These are phyloP conservation scores for Bombyx mandarina DNA, from an alignment of 1,140 invertebrate species.

Conservation along the genomic window DNA sequence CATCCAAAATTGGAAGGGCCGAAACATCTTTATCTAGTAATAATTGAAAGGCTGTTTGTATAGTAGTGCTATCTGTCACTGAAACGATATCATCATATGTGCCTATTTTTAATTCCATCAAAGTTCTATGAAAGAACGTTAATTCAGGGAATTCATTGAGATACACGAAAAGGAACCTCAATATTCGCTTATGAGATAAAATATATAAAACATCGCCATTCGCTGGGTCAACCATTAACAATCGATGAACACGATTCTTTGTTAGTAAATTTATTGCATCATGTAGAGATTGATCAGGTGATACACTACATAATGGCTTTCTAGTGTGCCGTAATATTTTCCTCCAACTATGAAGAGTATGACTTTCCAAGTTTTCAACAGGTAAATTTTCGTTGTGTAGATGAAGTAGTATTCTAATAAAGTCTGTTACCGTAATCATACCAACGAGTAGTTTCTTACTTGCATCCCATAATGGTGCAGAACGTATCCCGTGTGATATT, in stretches of 20 bases:
- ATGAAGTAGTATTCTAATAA: constrained; percentile 57
- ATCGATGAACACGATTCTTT: constrained; percentile 57
- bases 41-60: constrained; percentile 56
- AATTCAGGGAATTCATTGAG: constrained; percentile 64
- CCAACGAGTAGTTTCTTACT: constrained; percentile 57
- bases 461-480: constrained; percentile 61
- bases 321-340: constrained; percentile 50
- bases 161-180: constrained; percentile 62
- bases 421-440: constrained; percentile 64
- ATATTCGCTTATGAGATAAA: constrained; percentile 61
- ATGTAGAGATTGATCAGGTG: constrained; percentile 60
- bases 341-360: constrained; percentile 59
- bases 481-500: constrained; percentile 60
- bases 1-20: constrained; percentile 57
- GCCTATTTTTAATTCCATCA: constrained; percentile 58
- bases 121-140: constrained; percentile 59
- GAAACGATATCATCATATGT: constrained; percentile 56
- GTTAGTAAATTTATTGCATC: constrained; percentile 60
- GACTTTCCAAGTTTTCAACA: constrained; percentile 58
- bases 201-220: constrained; percentile 60
- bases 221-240: constrained; percentile 55
- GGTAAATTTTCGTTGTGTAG: constrained; percentile 51
- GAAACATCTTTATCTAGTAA: constrained; percentile 60
- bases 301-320: constrained; percentile 48
- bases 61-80: constrained; percentile 48